Evolutionary conservation across 2,797 vertebrate species (phyloP), one percentile per base, ranked within the genome.

Genomic region (Pipistrellus nathusii): DNA sequence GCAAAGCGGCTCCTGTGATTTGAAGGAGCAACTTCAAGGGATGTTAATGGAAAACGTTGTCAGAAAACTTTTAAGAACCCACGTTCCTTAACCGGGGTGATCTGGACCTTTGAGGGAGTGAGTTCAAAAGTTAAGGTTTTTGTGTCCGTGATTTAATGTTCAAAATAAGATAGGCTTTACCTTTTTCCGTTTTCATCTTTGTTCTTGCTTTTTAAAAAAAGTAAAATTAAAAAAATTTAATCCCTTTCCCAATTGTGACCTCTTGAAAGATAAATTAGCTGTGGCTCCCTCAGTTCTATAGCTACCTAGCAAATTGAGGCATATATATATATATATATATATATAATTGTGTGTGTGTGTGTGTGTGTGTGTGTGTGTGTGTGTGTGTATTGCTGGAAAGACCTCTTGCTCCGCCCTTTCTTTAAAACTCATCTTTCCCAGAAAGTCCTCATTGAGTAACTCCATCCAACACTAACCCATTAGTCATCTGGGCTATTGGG

Each of bases 351-450:
- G n/a, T n/a, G n/a, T n/a, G n/a, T n/a, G n/a, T n/a, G n/a, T n/a
- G n/a, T n/a, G n/a, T n/a, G n/a, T n/a, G n/a, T n/a, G n/a, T n/a
- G n/a, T n/a, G n/a, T n/a, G n/a, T n/a, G n/a, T n/a, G n/a, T n/a
- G n/a, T n/a, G n/a, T n/a, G n/a, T n/a, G n/a, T n/a, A n/a, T 53
- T 94, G 87, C 93, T 48, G 25, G 71, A 77, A 84, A 68, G 80
- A 85, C 32, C 46, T 90, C 90, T 64, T 77, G 64, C 25, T 95
- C 72, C 68, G 91, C 89, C 88, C 89, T 91, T 92, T 78, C 59
- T 88, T 66, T 59, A 92, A 93, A 91, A 68, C 51, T 90, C 77
- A 85, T 48, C 84, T 93, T 85, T 94, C 76, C 85, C 18, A 5
- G 84, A 57, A 96, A 95, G 90, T 48, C 53, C 48, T 88, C 46